Evolutionary conservation across 92 coral and sea anemone genomes (phyloP).

Genomic region (Actinernus sp.): DNA sequence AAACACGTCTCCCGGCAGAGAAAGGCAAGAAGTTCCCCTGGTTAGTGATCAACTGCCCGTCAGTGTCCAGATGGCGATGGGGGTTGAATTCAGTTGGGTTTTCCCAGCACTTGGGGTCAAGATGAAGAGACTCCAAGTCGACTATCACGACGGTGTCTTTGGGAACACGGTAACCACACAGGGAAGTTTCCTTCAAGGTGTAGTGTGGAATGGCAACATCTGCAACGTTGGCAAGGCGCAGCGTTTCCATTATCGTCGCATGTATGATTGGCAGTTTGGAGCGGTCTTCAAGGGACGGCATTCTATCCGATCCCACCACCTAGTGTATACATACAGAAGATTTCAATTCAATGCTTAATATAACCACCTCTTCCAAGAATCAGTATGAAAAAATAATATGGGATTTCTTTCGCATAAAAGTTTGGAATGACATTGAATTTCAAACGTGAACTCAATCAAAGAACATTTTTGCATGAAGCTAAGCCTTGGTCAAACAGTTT

Average conservation of each 20-base stretch:
- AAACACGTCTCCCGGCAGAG: conserved; percentile 78
- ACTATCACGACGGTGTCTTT: conserved; percentile 49
- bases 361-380: no score
- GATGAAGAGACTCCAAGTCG: conserved; percentile 22
- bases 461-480: no score
- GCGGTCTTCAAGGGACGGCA: conserved; percentile 45
- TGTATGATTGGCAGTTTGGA: conserved; percentile 33
- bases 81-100: conserved; percentile 48
- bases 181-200: conserved; percentile 42
- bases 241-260: conserved; percentile 52
- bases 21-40: conserved; percentile 70
- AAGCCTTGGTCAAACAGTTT: no score
- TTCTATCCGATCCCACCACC: conserved; percentile 43
- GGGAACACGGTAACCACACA: conserved; percentile 62
- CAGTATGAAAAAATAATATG: no score
- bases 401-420: no score
- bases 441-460: no score
- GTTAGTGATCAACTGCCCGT: conserved; percentile 40
- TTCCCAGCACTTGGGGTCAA: conserved; percentile 58
- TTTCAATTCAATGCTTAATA: no score
- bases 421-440: no score
- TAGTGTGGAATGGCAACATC: conserved; percentile 47
- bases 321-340: no score
- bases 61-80: conserved; percentile 55
- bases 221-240: conserved; percentile 51